Evolutionary conservation across 2,113 vertebrate species (phyloP), one percentile per base, ranked within the genome.

Genomic region (Chamaetylas fuelleborni): DNA sequence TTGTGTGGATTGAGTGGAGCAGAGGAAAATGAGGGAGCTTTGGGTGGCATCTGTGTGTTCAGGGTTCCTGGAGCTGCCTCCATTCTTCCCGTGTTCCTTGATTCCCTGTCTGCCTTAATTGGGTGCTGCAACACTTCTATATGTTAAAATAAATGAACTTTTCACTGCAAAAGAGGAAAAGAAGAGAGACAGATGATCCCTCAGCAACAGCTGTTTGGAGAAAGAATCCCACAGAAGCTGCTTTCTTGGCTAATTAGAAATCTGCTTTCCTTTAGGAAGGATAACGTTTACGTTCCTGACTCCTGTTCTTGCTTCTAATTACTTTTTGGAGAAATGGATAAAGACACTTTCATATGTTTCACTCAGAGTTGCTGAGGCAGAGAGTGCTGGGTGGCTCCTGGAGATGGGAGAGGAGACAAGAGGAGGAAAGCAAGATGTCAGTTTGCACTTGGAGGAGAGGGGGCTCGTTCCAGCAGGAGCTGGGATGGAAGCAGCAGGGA

Each of bases 351-450:
- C 90, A 8, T 69, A n/a, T 92, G 70, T 95, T 97, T 97, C 89
- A 96, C 95, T 97, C 95, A 96, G 96, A 97, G 93, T 90, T 95
- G 97, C 96, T 97, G 96, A 97, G 96, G 95, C 74, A 60, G 97
- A 95, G 95, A 94, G 91, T 19, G 71, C 85, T 58, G 95, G 81
- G 62, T 93, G 89, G 96, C 81, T 95, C 43, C 58, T 86, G 85
- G 74, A 84, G 92, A 61, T 23, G 79, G 54, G 54, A 65, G 29
- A 34, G 61, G 43, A 54, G 36, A 12, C 40, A 34, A 22, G 56
- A 50, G 42, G 31, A 58, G 40, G 42, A 80, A 62, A 65, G 65
- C 4, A 12, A 50, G 50, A 60, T 12, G 31, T 87, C 57, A 34
- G 40, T 4, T 38, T 29, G 79, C 9, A 5, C 24, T 40, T 62